phyloP scores from a whole-genome alignment of 2,888 invertebrate species.

The Pinctada fucata region DNA sequence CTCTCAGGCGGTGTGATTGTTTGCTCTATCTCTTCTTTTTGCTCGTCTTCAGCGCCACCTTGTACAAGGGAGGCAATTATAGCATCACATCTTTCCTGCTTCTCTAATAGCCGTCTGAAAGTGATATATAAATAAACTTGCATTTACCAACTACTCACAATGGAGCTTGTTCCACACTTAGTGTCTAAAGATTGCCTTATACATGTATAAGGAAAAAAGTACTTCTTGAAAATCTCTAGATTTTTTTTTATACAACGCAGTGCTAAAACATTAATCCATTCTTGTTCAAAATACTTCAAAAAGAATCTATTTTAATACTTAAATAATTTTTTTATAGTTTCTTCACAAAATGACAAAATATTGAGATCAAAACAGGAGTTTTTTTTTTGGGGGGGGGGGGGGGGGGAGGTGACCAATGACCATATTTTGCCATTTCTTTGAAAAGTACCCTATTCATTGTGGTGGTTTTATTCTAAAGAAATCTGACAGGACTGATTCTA shows the following conservation, averaged over 20 bases:
- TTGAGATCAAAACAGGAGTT: no score
- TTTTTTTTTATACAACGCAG: neutral
- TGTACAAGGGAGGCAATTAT: conserved; percentile 87
- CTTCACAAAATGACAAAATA: no score
- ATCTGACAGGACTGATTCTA: no score
- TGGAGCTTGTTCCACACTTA: neutral
- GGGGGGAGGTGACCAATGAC: no score
- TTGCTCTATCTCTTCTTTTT: conserved; percentile 90
- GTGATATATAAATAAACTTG: neutral
- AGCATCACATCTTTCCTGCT: conserved; percentile 90
- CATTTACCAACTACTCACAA: neutral
- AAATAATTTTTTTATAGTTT: no score
- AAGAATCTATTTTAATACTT: no score
- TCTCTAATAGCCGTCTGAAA: conserved; percentile 87
- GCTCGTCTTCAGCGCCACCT: conserved; percentile 87
- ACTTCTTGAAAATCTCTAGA: neutral
- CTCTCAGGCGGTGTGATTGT: conserved; percentile 91
- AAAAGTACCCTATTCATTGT: no score
- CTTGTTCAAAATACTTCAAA: no score
- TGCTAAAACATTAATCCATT: no score
- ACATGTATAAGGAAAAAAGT: neutral
- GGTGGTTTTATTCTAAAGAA: no score
- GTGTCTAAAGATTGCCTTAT: neutral
- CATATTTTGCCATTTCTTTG: no score
- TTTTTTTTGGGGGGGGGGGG: no score